Evolutionary conservation across 2,888 invertebrate species (phyloP), one percentile per base, ranked within the genome.

Genomic region (Nemotelus nigrinus): DNA sequence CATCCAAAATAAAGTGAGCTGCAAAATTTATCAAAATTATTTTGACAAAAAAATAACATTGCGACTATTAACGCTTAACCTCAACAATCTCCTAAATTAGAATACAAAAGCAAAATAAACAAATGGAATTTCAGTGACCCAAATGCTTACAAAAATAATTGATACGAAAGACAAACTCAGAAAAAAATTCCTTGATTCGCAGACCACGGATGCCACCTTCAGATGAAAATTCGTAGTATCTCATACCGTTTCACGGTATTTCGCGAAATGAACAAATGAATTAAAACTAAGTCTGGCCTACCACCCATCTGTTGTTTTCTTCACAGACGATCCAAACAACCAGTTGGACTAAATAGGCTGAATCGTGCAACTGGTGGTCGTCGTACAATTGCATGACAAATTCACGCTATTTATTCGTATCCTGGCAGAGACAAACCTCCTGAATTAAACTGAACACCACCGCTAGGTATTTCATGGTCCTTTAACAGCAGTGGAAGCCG

Each of bases 371-470:
- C 5, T n/a, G 63, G 63, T 4, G 5, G 39, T 41, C 43, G 43
- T 41, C 43, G 39, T 41, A 41, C 63, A 76, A 78, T 78, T 77
- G 74, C 78, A 76, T 76, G 77, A 79, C 75, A 79, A 76, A 79
- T 79, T 77, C 76, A 79, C 71, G 75, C 77, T 71, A 79, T 79
- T 76, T 76, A 70, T 60, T 71, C 75, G 53, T 60, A 74, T 76
- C 65, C 76, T 44, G 43, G 48, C 53, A 79, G 75, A 79, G 79
- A 79, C 77, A 79, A 79, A 79, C 76, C 76, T 77, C 57, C 44
- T 45, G 77, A 79, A 77, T 79, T 79, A 77, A 77, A 75, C 77
- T 47, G 63, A 70, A 47, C 78, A 58, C 76, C 53, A 53, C 7
- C 48, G 53, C 58, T 39, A 43, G 39, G 39, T 60, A 10, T 57